Conservation (phyloP, 2,888 invertebrate species). For the Luperina testacea region DNA sequence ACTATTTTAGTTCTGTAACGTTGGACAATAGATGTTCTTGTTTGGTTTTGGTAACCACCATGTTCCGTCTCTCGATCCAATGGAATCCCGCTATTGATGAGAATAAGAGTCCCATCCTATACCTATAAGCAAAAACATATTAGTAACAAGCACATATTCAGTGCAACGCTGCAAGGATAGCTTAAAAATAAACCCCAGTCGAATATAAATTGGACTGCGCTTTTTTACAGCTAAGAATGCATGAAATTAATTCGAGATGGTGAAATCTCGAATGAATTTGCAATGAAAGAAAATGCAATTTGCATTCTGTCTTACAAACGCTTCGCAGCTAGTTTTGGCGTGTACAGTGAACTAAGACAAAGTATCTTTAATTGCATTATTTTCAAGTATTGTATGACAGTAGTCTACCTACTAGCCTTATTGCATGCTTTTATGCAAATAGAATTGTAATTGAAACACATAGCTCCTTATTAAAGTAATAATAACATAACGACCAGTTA, state of each 20-base stretch:
- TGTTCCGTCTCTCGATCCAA: not conserved
- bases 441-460: conserved; percentile 11
- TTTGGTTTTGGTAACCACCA: not conserved
- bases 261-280: not conserved
- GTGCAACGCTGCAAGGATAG: not conserved
- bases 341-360: not conserved
- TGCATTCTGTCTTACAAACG: not conserved
- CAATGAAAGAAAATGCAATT: not conserved
- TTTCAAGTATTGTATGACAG: not conserved
- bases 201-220: not conserved
- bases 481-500: not conserved
- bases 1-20: conserved; percentile 8
- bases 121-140: not conserved
- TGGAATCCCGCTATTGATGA: not conserved
- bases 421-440: conserved; percentile 36
- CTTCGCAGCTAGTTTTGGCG: not conserved
- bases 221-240: not conserved
- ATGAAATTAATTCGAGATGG: too few relatives aligned
- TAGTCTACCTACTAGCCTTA: not conserved
- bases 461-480: conserved; percentile 28
- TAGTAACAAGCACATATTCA: not conserved
- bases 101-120: not conserved
- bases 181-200: too few relatives aligned
- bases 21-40: not conserved
- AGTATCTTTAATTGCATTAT: not conserved